Conservation (phyloP, 1,140 invertebrate species). For the Papilio aristodemus region DNA sequence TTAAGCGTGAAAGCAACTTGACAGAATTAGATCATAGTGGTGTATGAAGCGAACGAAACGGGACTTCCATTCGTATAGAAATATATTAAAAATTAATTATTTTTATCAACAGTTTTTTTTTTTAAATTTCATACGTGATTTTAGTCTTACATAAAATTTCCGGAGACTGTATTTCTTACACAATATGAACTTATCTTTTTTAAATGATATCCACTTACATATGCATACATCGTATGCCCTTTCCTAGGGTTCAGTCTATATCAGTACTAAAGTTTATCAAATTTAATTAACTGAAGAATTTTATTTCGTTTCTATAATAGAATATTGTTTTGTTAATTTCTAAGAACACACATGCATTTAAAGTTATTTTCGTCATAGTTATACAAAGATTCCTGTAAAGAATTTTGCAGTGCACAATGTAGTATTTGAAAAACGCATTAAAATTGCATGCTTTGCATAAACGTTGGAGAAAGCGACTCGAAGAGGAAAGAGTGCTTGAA, state of each 20-base stretch:
- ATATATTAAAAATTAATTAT: not conserved
- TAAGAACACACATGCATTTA: not conserved
- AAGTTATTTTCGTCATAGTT: not conserved
- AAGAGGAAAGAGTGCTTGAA: slow-evolving; percentile 9
- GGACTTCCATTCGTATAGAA: slow-evolving; percentile 6
- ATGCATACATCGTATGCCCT: too few species aligned
- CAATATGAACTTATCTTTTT: too few species aligned
- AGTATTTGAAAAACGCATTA: slow-evolving; percentile 29
- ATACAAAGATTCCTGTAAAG: slow-evolving; percentile 7
- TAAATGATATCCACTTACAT: too few species aligned
- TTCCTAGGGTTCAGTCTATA: too few species aligned
- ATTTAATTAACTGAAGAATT: too few species aligned
- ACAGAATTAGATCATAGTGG: slow-evolving; percentile 32
- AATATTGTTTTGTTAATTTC: not conserved
- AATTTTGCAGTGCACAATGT: slow-evolving; percentile 1
- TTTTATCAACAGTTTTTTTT: too few species aligned
- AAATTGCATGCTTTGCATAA: slow-evolving; percentile 18
- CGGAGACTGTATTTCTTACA: too few species aligned
- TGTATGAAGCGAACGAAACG: slow-evolving; percentile 13
- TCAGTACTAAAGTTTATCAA: too few species aligned
- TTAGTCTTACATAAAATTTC: too few species aligned
- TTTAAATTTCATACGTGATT: too few species aligned
- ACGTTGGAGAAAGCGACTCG: slow-evolving; percentile 1
- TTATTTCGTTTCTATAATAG: too few species aligned
- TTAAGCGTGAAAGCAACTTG: slow-evolving; percentile 18